Base-by-base conservation (phyloP, 2,888 invertebrate genomes). In the Andrena haemorrhoa region DNA sequence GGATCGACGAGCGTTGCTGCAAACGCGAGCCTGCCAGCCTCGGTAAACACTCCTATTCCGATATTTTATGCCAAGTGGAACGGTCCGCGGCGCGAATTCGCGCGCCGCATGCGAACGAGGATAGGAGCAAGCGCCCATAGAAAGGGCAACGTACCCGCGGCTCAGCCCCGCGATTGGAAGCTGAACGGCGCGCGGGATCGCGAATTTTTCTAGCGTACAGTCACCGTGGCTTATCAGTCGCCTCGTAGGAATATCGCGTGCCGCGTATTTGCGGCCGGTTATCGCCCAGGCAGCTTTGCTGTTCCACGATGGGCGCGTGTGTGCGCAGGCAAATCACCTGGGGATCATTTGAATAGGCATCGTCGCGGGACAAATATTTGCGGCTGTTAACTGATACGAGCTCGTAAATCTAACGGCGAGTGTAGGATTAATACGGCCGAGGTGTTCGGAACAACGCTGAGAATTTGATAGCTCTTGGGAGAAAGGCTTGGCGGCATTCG, bases 21-120 rank as follows among this genome's bases (percentile, higher is more conserved):
- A 23, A 56, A 56, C 23, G 75, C 73, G 64, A 61, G 74, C 74
- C n/a, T 53, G 35, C 65, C 49, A 51, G 53, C 26, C 49, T 31
- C 63, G 76, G 71, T 71, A 80, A 76, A 77, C 80, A 61, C 81
- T 81, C 49, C 83, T 81, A 75, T 77, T 65, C 83, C 53, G 79
- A 83, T 83, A 68, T 63, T 77, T 84, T 83, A 76, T 79, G 84
- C 84, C 73, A 76, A 66, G 64, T 69, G 75, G 76, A 66, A 75
- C 75, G 79, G 60, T 66, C 74, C 31, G 65, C 78, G 63, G 26
- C 26, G 63, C 61, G 73, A 84, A 82, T 74, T 79, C 83, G 66
- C 72, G 74, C 63, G 63, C 8, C 12, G 82, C 75, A 75, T 82
- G 61, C 77, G 75, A 83, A 83, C 61, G 60, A 73, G 64, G 61